These are phyloP conservation scores for Lutra lutra DNA, from an alignment of 2,797 vertebrate genomes.

Conservation along the genomic window DNA sequence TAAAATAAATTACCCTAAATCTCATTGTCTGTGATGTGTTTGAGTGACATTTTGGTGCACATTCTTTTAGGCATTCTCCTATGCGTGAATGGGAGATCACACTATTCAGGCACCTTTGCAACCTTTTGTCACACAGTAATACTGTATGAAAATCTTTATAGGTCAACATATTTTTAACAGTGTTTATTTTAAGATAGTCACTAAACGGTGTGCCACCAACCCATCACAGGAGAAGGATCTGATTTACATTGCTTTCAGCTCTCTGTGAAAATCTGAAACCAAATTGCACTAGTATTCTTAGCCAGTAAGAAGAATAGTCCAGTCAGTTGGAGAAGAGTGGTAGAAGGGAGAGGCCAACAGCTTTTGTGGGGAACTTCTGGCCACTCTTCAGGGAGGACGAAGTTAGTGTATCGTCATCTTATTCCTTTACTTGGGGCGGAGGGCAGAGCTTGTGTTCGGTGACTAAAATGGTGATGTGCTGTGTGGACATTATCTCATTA, in stretches of 20 bases:
- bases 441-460: not conserved
- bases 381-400: not conserved
- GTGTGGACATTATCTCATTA: not conserved
- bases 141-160: not conserved
- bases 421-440: not conserved
- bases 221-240: not conserved
- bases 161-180: not conserved
- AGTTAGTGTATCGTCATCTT: not conserved
- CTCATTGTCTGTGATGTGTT: not conserved
- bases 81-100: not conserved
- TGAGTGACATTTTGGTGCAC: not conserved
- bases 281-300: not conserved
- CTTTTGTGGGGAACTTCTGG: not conserved
- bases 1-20: not conserved
- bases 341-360: not conserved
- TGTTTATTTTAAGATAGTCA: not conserved
- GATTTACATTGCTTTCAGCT: not conserved
- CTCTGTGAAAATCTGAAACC: constrained; percentile 3
- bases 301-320: not conserved
- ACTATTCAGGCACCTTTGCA: not conserved
- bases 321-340: not conserved
- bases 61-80: not conserved
- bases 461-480: not conserved
- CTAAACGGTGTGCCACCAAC: not conserved
- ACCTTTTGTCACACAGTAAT: not conserved